Base-by-base conservation (phyloP, 1,140 invertebrate genomes). In the Rhyacophila brunnea region DNA sequence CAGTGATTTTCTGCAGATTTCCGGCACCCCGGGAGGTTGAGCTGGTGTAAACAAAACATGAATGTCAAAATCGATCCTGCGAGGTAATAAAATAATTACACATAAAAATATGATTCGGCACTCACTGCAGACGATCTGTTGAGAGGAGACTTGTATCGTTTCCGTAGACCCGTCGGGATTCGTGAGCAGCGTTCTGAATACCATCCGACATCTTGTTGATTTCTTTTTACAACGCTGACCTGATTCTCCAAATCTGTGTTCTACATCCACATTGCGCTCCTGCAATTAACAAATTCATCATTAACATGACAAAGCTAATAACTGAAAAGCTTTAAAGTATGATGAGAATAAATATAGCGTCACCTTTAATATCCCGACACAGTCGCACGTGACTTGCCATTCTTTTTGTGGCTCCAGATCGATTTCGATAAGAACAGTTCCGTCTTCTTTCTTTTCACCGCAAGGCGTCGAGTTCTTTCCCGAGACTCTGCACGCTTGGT, bases 401-500 rank as follows among this genome's bases (percentile, higher is more conserved):
- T 96, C 91, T 71, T 90, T 92, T 9, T 88, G 77, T 0, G 93
- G 92, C 63, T 92, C 87, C 60, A 97, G 85, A 64, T 93, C 88
- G 44, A 98, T 87, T 72, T 97, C 93, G 64, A 98, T 96, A 40
- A 97, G 87, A 53, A 92, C 89, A 1, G 94, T 98, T 2, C 95
- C 95, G 66, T 97, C 93, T 43, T 96, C 84, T 69, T 90, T 91
- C 44, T 85, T 85, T 73, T 96, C 93, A 43, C 85, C 80, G 73
- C 94, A 96, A 0, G 91, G 92, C 0, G 94, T 97, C 0, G 94
- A 96, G 75, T 96, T 97, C 77, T 98, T 98, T 0, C 95, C 95
- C 60, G 90, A 91, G 0, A 98, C 95, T 56, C 92, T 88, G 73
- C 95, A 97, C 0, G 95, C 93, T 73, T 95, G 92, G 73, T 96